Evolutionary conservation across 2,797 vertebrate species (phyloP).

Genomic region (Crossoptilon crossoptilon): DNA sequence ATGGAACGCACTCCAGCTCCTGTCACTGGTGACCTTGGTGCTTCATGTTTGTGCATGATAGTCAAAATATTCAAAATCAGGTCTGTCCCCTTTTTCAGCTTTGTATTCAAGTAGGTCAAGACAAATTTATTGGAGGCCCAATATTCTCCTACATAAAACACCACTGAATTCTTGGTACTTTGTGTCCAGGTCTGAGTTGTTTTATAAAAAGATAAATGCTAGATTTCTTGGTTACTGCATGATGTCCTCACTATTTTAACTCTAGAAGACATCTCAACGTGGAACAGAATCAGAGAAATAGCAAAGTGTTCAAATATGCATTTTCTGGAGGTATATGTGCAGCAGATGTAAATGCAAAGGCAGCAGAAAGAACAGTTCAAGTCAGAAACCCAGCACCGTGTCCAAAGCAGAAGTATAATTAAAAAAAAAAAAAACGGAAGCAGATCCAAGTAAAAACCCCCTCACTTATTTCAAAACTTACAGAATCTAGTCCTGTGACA

Average conservation of each 20-base stretch:
- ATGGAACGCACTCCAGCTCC: not conserved
- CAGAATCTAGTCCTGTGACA: conserved; percentile 26
- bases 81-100: not conserved
- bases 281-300: not conserved
- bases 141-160: not conserved
- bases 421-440: not conserved
- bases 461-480: conserved; percentile 51
- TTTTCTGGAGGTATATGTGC: not conserved
- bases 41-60: not conserved
- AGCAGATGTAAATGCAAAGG: not conserved
- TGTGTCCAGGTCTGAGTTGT: not conserved
- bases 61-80: not conserved
- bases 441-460: not conserved
- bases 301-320: not conserved
- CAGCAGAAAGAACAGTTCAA: not conserved
- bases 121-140: not conserved
- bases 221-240: not conserved
- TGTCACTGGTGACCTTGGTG: not conserved
- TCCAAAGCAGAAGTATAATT: not conserved
- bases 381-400: not conserved
- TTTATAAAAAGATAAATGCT: not conserved
- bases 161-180: not conserved
- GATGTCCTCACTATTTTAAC: not conserved
- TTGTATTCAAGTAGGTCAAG: not conserved
- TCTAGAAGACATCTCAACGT: no score